Evolutionary conservation across 2,797 vertebrate species (phyloP).

Genomic region (Poliocrania exsul): DNA sequence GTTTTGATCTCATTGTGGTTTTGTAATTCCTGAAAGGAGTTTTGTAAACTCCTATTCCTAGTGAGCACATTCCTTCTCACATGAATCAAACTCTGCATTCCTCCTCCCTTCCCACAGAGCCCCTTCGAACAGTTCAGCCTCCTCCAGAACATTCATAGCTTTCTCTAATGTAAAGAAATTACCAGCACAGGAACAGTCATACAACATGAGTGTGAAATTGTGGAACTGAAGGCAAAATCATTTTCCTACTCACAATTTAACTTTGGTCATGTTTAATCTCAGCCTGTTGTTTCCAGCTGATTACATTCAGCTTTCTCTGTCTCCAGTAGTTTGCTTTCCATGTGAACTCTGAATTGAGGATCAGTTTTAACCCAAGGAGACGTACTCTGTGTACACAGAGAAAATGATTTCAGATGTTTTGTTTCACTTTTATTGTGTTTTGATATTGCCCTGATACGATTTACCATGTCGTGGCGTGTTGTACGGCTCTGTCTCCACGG

Average conservation of each 20-base stretch:
- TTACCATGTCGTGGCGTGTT: neutral
- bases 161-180: neutral
- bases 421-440: neutral
- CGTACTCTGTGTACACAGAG: neutral
- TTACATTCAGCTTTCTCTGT: neutral
- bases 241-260: neutral
- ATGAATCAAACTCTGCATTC: constrained; percentile 26
- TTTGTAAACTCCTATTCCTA: constrained; percentile 22
- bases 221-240: neutral
- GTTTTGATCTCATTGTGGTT: constrained; percentile 1
- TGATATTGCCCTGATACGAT: neutral
- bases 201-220: neutral
- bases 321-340: neutral
- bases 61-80: constrained; percentile 1
- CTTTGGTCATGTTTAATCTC: neutral
- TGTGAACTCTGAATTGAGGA: neutral
- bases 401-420: neutral
- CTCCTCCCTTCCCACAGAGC: constrained; percentile 11
- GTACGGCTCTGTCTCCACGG: neutral
- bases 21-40: neutral
- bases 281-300: neutral
- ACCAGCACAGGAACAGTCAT: neutral
- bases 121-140: neutral
- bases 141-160: neutral
- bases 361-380: constrained; percentile 17